Base-by-base conservation (phyloP, 2,113 vertebrate genomes). In the Edolisoma coerulescens region DNA sequence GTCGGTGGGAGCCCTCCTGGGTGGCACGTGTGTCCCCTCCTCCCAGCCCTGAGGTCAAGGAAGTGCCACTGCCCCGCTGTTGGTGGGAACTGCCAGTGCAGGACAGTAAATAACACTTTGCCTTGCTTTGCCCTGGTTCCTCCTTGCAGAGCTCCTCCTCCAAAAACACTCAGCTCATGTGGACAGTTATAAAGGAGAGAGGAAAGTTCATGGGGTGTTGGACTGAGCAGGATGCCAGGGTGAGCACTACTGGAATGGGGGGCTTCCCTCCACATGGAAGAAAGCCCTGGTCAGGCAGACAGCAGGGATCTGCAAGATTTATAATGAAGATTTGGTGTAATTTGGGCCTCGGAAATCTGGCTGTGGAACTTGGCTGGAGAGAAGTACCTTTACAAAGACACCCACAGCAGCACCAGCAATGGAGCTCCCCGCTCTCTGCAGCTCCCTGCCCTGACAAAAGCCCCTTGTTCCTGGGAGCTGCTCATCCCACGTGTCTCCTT, bases 11-110 rank as follows among this genome's bases (percentile, higher is more conserved):
- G 30, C 33, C 23, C 49, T 76, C 53, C 67, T 3, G 63, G 49
- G 6, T 64, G 79, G 32, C 44, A 23, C 1, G 1, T 2, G 1
- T n/a, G n/a, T 71, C n/a, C 53, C 44, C n/a, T 85, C 21, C 61
- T 75, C 6, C 30, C 26, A n/a, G 67, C 57, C 61, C 20, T 5
- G 52, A 37, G 79, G 22, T 9, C 26, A 28, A 20, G 47, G 44
- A 41, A 37, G 53, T 3, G 28, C n/a, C 5, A 4, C 32, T 73
- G 54, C 11, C n/a, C 22, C 0, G 4, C n/a, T 41, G 32, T 2
- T 3, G 4, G 35, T 19, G 11, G 33, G 59, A 44, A 0, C 27
- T 61, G 52, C 37, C 27, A 9, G 42, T 0, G 1, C 26, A 24
- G 32, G 30, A 11, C 15, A 10, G 61, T 2, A 4, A 71, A 50